A percentile compares a stretch with the other conserved stretches of the same genome.
These are phyloP conservation scores for Austrofundulus limnaeus DNA, from an alignment of 2,113 vertebrate genomes.

Conservation along the genomic window DNA sequence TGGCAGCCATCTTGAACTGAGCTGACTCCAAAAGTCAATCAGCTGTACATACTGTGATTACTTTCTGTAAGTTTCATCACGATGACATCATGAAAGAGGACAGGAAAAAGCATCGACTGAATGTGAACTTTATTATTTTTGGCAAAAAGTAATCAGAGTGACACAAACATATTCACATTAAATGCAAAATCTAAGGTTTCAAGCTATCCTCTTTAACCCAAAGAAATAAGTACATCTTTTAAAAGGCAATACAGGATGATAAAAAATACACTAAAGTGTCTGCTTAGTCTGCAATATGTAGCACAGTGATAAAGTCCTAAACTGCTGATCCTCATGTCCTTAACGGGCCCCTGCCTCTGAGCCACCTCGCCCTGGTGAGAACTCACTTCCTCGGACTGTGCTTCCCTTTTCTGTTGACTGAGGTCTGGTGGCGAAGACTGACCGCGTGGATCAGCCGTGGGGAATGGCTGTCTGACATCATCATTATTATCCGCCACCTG, in stretches of 20 bases:
- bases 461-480: slow-evolving; percentile 52
- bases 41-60: too few relatives aligned
- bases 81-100: background rate
- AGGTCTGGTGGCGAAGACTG: slow-evolving; percentile 22
- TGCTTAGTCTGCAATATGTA: too few relatives aligned
- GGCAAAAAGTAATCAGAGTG: background rate
- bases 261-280: too few relatives aligned
- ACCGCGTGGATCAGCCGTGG: slow-evolving; percentile 30
- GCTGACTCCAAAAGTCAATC: too few relatives aligned
- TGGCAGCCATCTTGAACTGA: too few relatives aligned
- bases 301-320: slow-evolving; percentile 5
- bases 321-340: slow-evolving; percentile 4
- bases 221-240: background rate
- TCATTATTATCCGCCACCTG: slow-evolving; percentile 51
- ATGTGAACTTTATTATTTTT: background rate
- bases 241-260: background rate
- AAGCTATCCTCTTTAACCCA: background rate
- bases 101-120: background rate
- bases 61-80: too few relatives aligned
- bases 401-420: slow-evolving; percentile 29
- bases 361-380: slow-evolving; percentile 8
- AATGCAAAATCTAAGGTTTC: too few relatives aligned
- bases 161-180: too few relatives aligned
- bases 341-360: slow-evolving; percentile 21
- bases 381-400: slow-evolving; percentile 22